Conservation (phyloP, 2,797 vertebrate genomes). For the Lepus oiostolus region DNA sequence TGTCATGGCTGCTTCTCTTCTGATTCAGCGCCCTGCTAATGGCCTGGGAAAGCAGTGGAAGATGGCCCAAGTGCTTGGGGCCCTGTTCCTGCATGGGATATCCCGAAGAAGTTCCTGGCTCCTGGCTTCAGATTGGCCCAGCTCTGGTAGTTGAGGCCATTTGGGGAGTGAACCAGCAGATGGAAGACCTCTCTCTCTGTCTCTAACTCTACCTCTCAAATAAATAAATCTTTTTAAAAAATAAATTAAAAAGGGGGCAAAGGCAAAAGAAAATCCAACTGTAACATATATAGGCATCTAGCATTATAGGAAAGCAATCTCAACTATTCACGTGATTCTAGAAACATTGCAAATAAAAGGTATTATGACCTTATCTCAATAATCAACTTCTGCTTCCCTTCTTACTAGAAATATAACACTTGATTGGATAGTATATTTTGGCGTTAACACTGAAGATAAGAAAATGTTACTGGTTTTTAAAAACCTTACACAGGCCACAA, state of each 20-base stretch:
- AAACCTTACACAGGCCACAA: not conserved
- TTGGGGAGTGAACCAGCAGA: no score
- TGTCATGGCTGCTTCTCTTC: no score
- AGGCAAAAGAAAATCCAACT: not conserved
- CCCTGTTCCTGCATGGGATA: no score
- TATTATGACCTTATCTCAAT: not conserved
- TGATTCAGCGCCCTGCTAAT: no score
- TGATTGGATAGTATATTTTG: not conserved
- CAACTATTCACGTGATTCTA: not conserved
- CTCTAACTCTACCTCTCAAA: no score
- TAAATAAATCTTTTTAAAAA: no score
- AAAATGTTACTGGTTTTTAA: constrained; percentile 31
- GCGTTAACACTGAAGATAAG: not conserved
- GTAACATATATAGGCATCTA: not conserved
- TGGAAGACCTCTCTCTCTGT: no score
- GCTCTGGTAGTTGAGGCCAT: no score
- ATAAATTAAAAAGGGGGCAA: not conserved
- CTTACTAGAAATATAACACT: constrained; percentile 32
- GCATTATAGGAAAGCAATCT: not conserved
- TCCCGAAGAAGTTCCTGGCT: no score
- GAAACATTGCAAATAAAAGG: not conserved
- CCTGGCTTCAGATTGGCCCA: no score
- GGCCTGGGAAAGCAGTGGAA: no score
- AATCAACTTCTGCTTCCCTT: constrained; percentile 41
- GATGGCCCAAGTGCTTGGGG: no score